Percentiles rank a stretch among this genome's conserved stretches.
Conservation (phyloP, 2,797 vertebrate species). For the Cossypha heuglini region DNA sequence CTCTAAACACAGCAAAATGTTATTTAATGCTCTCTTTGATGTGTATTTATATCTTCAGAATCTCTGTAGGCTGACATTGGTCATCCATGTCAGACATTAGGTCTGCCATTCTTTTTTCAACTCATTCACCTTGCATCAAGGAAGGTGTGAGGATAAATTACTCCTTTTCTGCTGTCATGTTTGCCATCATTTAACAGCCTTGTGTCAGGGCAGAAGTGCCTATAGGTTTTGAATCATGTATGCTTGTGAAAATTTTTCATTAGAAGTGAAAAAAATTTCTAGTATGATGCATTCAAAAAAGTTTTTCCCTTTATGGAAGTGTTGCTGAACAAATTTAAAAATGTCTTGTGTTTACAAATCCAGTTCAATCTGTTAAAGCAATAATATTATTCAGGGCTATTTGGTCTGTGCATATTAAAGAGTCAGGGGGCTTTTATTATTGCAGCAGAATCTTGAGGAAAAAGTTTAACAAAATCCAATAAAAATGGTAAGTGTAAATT, state of each 20-base stretch:
- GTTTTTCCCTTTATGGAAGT: not conserved
- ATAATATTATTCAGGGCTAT: not conserved
- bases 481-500: not conserved
- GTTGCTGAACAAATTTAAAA: not conserved
- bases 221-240: not conserved
- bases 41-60: not conserved
- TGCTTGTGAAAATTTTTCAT: not conserved
- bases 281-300: not conserved
- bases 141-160: not conserved
- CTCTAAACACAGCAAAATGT: not conserved
- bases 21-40: not conserved
- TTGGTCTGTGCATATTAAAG: not conserved
- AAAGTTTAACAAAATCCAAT: not conserved
- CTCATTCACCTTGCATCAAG: not conserved
- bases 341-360: not conserved
- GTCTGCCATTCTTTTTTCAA: not conserved
- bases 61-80: not conserved
- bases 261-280: not conserved
- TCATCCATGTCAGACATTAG: not conserved
- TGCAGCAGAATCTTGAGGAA: not conserved
- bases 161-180: not conserved
- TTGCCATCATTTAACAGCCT: not conserved
- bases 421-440: not conserved
- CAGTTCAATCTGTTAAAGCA: not conserved
- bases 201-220: not conserved